Evolutionary conservation across 2,113 vertebrate genomes (phyloP), one percentile per base, ranked within the genome.

Genomic region (Cranoglanis bouderius): DNA sequence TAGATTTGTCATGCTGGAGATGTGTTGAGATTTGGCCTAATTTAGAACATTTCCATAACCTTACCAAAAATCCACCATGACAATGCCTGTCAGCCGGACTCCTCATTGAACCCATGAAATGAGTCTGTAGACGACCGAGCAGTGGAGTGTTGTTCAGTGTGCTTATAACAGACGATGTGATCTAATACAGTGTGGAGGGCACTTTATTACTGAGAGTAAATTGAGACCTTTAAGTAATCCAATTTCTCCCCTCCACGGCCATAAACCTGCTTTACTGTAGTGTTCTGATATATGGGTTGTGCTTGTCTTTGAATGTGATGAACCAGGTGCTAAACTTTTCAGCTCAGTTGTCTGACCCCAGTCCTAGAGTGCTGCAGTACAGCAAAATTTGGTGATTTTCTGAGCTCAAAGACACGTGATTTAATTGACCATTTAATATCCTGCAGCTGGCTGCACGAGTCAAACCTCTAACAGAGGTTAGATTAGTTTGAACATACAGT

Each of bases 191-290:
- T 91, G 59, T 85, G 63, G 82, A 81, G 63, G 55, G 65, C 88
- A 86, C 40, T 91, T 91, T 85, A 90, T 87, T 85, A 81, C 88
- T 29, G 53, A 38, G 74, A 89, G 85, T 89, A 51, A 87, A 89
- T 86, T 85, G 70, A 90, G 82, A 63, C 88, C 82, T 89, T 91
- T 91, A 84, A 82, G 88, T 89, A 87, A 89, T 87, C 43, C 83
- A 85, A 87, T 91, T 87, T 29, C 35, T 13, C 55, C 83, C 38
- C 75, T 85, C 18, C 82, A 46, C 57, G 57, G 70, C 14, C 78
- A 83, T 89, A 83, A 82, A 86, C 65, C 53, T 86, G 19, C 85
- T 85, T 61, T 80, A 70, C 70, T 57, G 13, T 49, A 77, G 24
- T 55, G 51, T 35, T n/a, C 26, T 75, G 78, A 82, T 83, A 75